phyloP scores from a whole-genome alignment of 2,113 vertebrate genomes.

The Chascanopsetta lugubris region DNA sequence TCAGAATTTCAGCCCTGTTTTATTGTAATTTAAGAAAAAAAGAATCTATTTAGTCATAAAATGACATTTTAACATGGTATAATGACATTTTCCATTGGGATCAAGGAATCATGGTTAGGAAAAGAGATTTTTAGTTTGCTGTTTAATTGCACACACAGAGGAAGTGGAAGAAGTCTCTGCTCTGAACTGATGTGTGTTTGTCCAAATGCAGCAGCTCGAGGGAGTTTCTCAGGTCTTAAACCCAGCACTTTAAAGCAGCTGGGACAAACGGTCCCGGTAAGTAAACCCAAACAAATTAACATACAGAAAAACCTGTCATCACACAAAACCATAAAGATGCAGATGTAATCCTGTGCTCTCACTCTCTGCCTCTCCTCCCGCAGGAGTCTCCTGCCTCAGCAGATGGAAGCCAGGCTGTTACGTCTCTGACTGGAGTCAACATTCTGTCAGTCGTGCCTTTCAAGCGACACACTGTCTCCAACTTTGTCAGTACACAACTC shows the following conservation, averaged over 20 bases:
- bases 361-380: neutral
- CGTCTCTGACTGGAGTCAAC: slow-evolving; percentile 70
- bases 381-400: slow-evolving; percentile 48
- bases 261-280: slow-evolving; percentile 52
- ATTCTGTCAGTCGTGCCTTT: slow-evolving; percentile 77
- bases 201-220: slow-evolving; percentile 71
- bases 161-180: slow-evolving; percentile 6
- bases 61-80: too few relatives aligned
- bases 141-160: neutral
- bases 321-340: neutral
- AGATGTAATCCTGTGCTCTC: slow-evolving; percentile 2
- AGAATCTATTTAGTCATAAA: too few relatives aligned
- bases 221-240: slow-evolving; percentile 88
- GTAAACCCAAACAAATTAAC: slow-evolving; percentile 65
- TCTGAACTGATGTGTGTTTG: slow-evolving; percentile 54
- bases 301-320: neutral
- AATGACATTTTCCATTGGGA: too few relatives aligned
- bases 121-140: neutral
- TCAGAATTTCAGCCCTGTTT: too few relatives aligned
- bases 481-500: slow-evolving; percentile 68
- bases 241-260: slow-evolving; percentile 85
- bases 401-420: slow-evolving; percentile 74
- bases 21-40: too few relatives aligned
- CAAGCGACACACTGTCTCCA: slow-evolving; percentile 68
- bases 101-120: too few relatives aligned